Base-by-base conservation (phyloP, 1,140 invertebrate genomes). In the Homalodisca vitripennis region DNA sequence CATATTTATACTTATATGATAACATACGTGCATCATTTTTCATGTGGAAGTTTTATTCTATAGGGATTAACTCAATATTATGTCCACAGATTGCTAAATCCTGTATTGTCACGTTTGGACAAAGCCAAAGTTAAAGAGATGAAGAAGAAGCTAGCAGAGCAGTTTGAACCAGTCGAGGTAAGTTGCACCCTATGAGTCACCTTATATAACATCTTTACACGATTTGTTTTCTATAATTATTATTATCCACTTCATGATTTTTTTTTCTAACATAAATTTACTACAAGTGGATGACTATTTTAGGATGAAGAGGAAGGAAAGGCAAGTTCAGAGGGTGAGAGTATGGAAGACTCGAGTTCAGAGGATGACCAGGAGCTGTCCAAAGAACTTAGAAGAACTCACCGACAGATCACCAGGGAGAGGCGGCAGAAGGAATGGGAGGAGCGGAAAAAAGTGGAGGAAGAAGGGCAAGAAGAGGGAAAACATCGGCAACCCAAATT, bases 31-130 rank as follows among this genome's bases (percentile, higher is more conserved):
- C n/a, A n/a, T n/a, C n/a, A n/a, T n/a, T n/a, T n/a, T n/a, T n/a
- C n/a, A n/a, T n/a, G n/a, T n/a, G n/a, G n/a, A n/a, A n/a, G n/a
- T 51, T 32, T 66, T 66, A 22, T 24, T 17, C 13, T 22, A 66
- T 32, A 32, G 2, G 41, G 34, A 12, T 66, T 1, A 1, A 66
- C 1, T 24, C 20, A 34, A 12, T 12, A 41, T 12, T 6, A 17
- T 27, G 20, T 34, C 12, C n/a, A 22, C 10, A 83, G 88, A 73
- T 80, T 97, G 29, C 79, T 97, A n/a, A 96, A 97, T 82, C 95
- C 95, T 30, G 92, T 96, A 20, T 81, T 97, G 20, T 91, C 93
- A 34, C 89, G 91, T 76, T 78, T 95, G 47, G 87, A 91, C 69
- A 91, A 89, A 77, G 80, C 79, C 1, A 26, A 86, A 85, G 75